Evolutionary conservation across 1,140 invertebrate genomes (phyloP), one percentile per base, ranked within the genome.

Genomic region (Nephila pilipes): DNA sequence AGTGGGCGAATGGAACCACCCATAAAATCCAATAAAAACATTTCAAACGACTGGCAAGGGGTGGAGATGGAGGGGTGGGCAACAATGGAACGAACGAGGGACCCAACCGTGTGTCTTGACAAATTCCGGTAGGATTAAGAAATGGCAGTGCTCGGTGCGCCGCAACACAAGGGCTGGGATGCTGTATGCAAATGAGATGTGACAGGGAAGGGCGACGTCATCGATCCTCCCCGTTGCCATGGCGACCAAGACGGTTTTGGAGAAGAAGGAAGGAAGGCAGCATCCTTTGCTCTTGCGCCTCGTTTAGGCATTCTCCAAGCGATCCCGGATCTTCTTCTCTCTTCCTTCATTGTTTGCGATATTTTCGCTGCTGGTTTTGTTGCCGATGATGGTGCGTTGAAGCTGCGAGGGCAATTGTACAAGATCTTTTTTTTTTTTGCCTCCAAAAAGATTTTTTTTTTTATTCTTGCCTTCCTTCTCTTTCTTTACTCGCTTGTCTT

Each of bases 111-210:
- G 83, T 79, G 91, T 92, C 91, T 92, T 92, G 91, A 92, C 91
- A 92, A 92, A 92, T 92, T 92, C 91, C 63, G 85, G 85, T 46
- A 36, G 81, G 65, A 81, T 92, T 57, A 75, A 75, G 91, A 57
- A 75, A 58, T 93, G 92, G 85, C 85, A 93, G 65, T 20, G 79
- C 36, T 87, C 92, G 92, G 92, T 93, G 92, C 79, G 79, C 92
- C 92, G 32, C 92, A 93, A 89, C 54, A 85, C 85, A 88, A n/a
- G 85, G 65, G 69, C 92, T 93, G 92, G 85, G 85, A 88, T 88
- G 85, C 92, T 81, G 85, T 93, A 93, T 93, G 92, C 92, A 93
- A 93, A 93, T 93, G 92, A 93, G 92, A 93, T 93, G 92, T 93
- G 92, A 93, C 92, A 93, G 92, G 85, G 79, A 29, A 89, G 92